Base-by-base conservation (phyloP, 2,888 invertebrate genomes). In the Polydrusus pterygomalis region DNA sequence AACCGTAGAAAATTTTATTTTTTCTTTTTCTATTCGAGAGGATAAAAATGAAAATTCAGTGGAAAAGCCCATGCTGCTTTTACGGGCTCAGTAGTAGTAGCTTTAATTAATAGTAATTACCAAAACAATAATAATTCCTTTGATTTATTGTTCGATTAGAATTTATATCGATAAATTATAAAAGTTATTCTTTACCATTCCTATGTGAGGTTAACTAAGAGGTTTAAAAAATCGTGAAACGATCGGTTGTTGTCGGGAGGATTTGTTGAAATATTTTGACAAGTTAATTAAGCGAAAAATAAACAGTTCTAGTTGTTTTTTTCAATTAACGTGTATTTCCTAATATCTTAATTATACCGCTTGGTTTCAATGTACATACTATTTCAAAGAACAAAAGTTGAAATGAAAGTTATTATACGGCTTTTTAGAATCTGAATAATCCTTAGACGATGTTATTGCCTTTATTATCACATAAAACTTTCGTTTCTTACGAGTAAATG, bases 201-300 rank as follows among this genome's bases (percentile, higher is more conserved):
- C 15, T 47, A 47, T 17, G 2, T 20, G 38, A n/a, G 25, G 45
- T 63, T 67, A 68, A 74, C 64, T 69, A 74, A 74, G 69, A 49
- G 69, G 56, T 69, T 69, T 74, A 62, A 70, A 74, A 62, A 74
- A 74, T 68, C 74, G 74, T 74, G 74, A 63, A 74, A 68, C 38
- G 62, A 65, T 65, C 65, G 65, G 60, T 17, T 47, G 34, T 60
- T 68, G 68, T 62, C 51, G 30, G 34, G 62, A 65, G 64, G 68
- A 74, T 74, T 74, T 68, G 74, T 68, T 74, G 74, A 74, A 74
- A 70, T 74, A 70, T 74, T 74, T 64, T 74, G 74, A 74, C 74
- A 74, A 64, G 63, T 70, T 74, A 70, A 74, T 74, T 69, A 74
- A 69, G 63, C 74, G 62, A 40, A 68, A 68, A 62, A 74, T 38